Conservation (phyloP, 1,140 invertebrate species). For the Polypedilum vanderplanki region DNA sequence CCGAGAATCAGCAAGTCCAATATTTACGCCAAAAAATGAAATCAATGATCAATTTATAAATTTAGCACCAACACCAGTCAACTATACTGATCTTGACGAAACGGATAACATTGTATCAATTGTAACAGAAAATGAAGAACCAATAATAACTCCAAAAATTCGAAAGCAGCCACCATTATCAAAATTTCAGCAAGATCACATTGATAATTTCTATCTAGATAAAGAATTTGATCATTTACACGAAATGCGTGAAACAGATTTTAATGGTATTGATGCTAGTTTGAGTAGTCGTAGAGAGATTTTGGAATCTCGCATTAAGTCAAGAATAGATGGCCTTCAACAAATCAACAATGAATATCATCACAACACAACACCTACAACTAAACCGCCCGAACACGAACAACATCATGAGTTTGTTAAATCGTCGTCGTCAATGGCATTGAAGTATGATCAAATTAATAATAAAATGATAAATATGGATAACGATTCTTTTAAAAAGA, state of each 20-base stretch:
- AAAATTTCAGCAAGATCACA: background rate
- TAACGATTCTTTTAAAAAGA: background rate
- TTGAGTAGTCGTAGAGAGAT: constrained; percentile 62
- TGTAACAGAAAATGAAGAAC: background rate
- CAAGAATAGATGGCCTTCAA: constrained; percentile 47
- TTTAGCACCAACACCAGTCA: background rate
- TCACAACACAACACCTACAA: constrained; percentile 18
- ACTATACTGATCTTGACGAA: background rate
- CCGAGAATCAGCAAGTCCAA: constrained; percentile 13
- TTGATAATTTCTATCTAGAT: background rate
- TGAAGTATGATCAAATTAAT: background rate
- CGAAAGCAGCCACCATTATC: background rate
- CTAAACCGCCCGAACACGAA: constrained; percentile 32
- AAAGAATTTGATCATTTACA: constrained; percentile 17
- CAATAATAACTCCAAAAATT: background rate
- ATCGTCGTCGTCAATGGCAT: constrained; percentile 23
- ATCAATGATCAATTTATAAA: background rate
- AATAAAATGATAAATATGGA: background rate
- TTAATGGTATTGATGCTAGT: constrained; percentile 35
- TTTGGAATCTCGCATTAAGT: constrained; percentile 64
- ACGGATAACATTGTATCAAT: background rate
- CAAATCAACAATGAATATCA: constrained; percentile 41
- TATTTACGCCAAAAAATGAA: background rate
- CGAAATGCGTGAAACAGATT: constrained; percentile 24
- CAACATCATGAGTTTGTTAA: constrained; percentile 34